phyloP scores from a whole-genome alignment of 2,888 invertebrate genomes.

The Tetragonisca angustula region DNA sequence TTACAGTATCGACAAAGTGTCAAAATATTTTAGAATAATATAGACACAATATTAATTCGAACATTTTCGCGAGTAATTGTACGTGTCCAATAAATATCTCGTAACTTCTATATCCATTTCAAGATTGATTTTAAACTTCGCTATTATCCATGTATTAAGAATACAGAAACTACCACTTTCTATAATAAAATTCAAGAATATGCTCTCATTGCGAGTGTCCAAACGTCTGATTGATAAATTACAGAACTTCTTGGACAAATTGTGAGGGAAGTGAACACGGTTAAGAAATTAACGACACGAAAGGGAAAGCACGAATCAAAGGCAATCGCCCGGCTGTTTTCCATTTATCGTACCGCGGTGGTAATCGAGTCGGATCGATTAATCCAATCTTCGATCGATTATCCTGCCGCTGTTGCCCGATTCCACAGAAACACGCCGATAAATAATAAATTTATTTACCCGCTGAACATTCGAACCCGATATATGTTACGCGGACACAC shows the following conservation, averaged over 20 bases:
- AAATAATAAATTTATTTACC: constrained; percentile 36
- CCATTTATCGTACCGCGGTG: constrained; percentile 25
- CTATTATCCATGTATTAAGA: no score
- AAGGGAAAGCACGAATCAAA: constrained; percentile 9
- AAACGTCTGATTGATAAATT: neutral
- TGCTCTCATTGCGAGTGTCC: neutral
- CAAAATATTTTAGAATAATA: no score
- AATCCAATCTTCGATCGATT: constrained; percentile 29
- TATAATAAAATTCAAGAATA: no score
- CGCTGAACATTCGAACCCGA: neutral
- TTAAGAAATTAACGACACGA: constrained; percentile 13
- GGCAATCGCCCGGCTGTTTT: constrained; percentile 33
- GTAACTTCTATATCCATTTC: no score
- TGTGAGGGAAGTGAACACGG: neutral
- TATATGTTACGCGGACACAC: neutral
- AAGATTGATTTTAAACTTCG: no score
- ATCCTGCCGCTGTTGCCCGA: constrained; percentile 16
- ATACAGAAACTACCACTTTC: no score
- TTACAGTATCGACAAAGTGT: no score
- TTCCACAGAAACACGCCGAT: constrained; percentile 23
- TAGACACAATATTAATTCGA: no score
- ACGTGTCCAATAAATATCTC: no score
- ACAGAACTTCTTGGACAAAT: neutral
- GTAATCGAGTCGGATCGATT: constrained; percentile 40
- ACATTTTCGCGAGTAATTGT: no score